phyloP scores from a whole-genome alignment of 1,140 invertebrate genomes.

The Diuraphis noxia region DNA sequence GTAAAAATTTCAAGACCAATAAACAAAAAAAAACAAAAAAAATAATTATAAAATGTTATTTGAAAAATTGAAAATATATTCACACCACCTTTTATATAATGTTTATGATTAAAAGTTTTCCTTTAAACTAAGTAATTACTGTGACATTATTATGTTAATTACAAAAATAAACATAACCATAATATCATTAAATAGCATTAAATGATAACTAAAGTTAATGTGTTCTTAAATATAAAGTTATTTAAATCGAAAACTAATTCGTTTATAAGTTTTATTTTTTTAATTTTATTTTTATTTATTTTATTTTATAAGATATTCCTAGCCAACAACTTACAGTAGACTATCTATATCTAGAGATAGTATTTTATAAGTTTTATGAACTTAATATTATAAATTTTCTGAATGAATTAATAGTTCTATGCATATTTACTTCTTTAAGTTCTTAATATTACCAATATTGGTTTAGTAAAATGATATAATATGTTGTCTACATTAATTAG shows the following conservation, averaged over 20 bases:
- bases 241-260: not conserved
- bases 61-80: not conserved
- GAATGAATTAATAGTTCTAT: too few relatives aligned
- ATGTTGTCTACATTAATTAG: too few relatives aligned
- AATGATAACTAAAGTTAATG: not conserved
- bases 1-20: too few relatives aligned
- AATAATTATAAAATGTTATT: not conserved
- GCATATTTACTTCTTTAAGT: too few relatives aligned
- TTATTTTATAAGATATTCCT: too few relatives aligned
- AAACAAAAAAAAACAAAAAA: not conserved
- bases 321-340: too few relatives aligned
- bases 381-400: not conserved
- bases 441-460: too few relatives aligned
- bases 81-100: not conserved
- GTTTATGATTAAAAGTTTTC: slow-evolving; percentile 20
- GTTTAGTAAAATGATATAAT: too few relatives aligned
- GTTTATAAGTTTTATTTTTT: not conserved
- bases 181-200: not conserved
- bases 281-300: too few relatives aligned
- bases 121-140: not conserved
- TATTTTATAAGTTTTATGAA: not conserved
- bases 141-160: not conserved
- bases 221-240: not conserved
- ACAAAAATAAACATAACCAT: not conserved
- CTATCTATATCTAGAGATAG: too few relatives aligned